phyloP scores from a whole-genome alignment of 2,888 invertebrate genomes.

The Hipparchia sbordonii region DNA sequence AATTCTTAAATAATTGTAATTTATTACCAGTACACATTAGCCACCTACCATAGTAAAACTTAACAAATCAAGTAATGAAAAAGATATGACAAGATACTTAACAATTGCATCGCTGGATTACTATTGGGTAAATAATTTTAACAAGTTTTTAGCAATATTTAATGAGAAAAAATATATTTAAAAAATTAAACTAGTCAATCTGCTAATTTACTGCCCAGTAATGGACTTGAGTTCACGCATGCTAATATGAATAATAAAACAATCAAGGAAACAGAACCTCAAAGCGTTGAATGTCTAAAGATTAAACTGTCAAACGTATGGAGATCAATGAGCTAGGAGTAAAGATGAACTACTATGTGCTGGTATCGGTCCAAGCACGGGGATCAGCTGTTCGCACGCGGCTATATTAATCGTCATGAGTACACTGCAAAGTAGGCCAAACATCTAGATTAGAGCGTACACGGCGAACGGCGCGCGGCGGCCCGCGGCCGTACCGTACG shows the following conservation, averaged over 20 bases:
- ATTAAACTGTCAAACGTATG: background rate
- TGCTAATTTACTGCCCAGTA: conserved; percentile 14
- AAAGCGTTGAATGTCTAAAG: background rate
- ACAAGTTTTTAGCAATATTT: background rate
- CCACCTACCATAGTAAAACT: no score
- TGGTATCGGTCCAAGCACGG: conserved; percentile 57
- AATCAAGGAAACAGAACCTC: background rate
- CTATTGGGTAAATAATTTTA: background rate
- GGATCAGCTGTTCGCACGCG: conserved; percentile 79
- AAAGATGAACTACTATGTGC: conserved; percentile 32
- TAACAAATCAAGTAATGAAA: no score
- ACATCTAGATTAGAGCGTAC: conserved; percentile 69
- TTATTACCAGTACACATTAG: no score
- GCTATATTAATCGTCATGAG: conserved; percentile 78
- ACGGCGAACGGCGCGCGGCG: conserved; percentile 61
- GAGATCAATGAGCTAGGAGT: conserved; percentile 42
- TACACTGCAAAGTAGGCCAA: conserved; percentile 78
- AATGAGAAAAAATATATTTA: conserved; percentile 31
- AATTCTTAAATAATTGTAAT: no score
- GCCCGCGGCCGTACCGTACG: conserved; percentile 48
- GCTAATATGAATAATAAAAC: conserved; percentile 7
- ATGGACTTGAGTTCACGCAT: background rate
- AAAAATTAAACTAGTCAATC: conserved; percentile 31
- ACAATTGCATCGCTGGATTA: background rate
- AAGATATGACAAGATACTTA: no score